Evolutionary conservation across 2,113 vertebrate genomes (phyloP).

Genomic region (Gymnorhina tibicen): DNA sequence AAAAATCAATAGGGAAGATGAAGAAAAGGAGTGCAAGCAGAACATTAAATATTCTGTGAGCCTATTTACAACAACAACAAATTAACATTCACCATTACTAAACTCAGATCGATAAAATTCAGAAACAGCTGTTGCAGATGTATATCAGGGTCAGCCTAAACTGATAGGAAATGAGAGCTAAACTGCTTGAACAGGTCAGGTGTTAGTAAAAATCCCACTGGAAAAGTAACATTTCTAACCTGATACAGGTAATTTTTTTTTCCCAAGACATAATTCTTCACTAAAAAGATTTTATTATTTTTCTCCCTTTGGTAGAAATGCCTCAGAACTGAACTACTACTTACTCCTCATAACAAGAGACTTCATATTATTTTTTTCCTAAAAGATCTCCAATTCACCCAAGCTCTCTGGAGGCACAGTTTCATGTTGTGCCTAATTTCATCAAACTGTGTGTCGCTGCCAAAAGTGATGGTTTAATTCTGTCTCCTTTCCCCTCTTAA

Average conservation of each 20-base stretch:
- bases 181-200: not conserved
- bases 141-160: not conserved
- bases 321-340: not conserved
- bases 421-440: slow-evolving; percentile 31
- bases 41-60: not conserved
- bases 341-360: not conserved
- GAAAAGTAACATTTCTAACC: not conserved
- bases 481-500: not conserved
- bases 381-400: not conserved
- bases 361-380: not conserved
- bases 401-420: not conserved
- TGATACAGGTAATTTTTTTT: not conserved
- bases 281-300: not conserved
- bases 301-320: not conserved
- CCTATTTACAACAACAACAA: not conserved
- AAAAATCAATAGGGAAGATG: not conserved
- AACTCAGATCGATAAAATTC: not conserved
- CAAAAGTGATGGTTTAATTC: slow-evolving; percentile 35
- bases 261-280: not conserved
- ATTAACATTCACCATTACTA: not conserved
- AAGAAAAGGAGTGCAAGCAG: not conserved
- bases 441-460: not conserved
- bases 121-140: not conserved
- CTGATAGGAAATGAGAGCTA: not conserved
- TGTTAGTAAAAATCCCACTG: not conserved